Base-by-base conservation (phyloP, 2,888 invertebrate species). In the Eurytoma californica region DNA sequence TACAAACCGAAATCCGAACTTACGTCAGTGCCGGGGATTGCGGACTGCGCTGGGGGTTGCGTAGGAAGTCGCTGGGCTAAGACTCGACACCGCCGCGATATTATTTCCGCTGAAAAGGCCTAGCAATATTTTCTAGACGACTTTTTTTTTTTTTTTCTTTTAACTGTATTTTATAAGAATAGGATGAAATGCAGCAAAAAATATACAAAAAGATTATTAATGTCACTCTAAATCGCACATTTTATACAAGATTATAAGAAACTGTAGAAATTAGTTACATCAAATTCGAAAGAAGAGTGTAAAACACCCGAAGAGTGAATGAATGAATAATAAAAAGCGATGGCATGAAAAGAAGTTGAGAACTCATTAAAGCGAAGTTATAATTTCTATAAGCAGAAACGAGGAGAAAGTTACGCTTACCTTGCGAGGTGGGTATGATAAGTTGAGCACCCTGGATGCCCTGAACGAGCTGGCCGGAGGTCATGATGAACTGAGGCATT, bases 391-490 rank as follows among this genome's bases (percentile, higher is more conserved):
- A 60, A 51, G 51, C 30, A 67, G n/a, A 39, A 75, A 49, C 9
- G 60, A 4, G 9, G 9, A 9, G 39, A 39, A 39, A 39, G 39
- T 5, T 14, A 0, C 3, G 12, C 74, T 79, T 91, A 97, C 97
- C 97, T 94, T 97, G 97, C 82, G 97, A 97, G 75, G 98, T 98
- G 72, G 98, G 98, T 91, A 98, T 98, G 86, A 98, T 94, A 78
- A 98, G 93, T 89, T 98, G 98, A 66, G 97, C 97, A 16, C 97
- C 97, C 91, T 97, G 97, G 85, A 97, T 97, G 84, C 97, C 97
- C 90, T 97, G 97, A 80, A 97, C 95, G 88, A 97, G 93, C 91
- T 97, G 97, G 74, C 97, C 97, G 79, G 97, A 97, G 81, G 97
- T 97, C 85, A 97, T 92, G 88, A 97, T 96, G 86, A 97, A 94